Base-by-base conservation (phyloP, 1,140 invertebrate species). In the Conus betulinus region DNA sequence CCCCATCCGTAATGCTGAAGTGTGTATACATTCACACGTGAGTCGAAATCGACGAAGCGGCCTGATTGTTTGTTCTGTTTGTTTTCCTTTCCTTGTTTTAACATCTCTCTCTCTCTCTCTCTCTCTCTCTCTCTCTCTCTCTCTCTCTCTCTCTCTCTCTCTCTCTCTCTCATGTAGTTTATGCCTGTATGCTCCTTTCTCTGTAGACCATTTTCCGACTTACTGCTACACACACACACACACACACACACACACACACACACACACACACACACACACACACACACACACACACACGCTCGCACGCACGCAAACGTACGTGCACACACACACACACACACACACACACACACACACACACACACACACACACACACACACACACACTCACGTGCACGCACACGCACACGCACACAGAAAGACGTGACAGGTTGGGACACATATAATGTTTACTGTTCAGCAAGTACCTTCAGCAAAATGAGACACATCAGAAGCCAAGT, bases 321-420 rank as follows among this genome's bases (percentile, higher is more conserved):
- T 17, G 25, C 8, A 78, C n/a, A 23, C 23, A 23, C 67, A 71
- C 67, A 23, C 67, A 71, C 55, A 71, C 67, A 71, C 67, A 71
- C 67, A 71, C 67, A 71, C 67, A 71, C 67, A 71, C 67, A 71
- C 67, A 71, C 67, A 71, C 67, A 71, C 67, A 71, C 67, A 71
- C 67, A 71, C 67, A 71, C 67, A 71, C 67, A n/a, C 67, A 71
- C 67, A 4, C 67, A 10, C 67, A 4, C 67, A 4, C 67, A 4
- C 67, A 10, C 67, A 4, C 67, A 4, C 67, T 0, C 67, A 10
- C 67, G 60, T 4, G 17, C 60, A 4, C 60, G 60, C 4, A 71
- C 67, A 20, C 67, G 20, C 67, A 71, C 67, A 71, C 6, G 6
- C 67, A 0, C 67, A 71, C 13, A 71, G 17, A 71, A 20, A 71